A percentile compares a stretch with the other conserved stretches of the same genome.
Evolutionary conservation across 2,888 invertebrate species (phyloP).

Genomic region (Enchytraeus crypticus): DNA sequence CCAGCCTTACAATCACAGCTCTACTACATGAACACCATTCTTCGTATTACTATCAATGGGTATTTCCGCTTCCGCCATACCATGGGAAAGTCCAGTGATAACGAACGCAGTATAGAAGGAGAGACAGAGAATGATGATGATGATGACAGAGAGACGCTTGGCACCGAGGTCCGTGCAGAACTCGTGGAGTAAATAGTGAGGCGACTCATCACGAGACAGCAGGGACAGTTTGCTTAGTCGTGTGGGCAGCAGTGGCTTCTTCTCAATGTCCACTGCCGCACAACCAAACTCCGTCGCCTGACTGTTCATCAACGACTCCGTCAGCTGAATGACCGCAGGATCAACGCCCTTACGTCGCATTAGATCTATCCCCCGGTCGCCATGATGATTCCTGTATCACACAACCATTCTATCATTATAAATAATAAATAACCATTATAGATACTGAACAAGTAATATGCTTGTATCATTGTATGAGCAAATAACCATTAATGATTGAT

Average conservation of each 20-base stretch:
- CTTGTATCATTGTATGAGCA: not conserved
- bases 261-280: too few relatives aligned
- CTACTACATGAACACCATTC: too few relatives aligned
- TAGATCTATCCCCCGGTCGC: conserved; percentile 28
- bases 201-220: not conserved
- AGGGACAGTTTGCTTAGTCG: not conserved
- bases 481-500: too few relatives aligned
- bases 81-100: conserved; percentile 25
- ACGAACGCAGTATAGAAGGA: conserved; percentile 29
- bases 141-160: conserved; percentile 20
- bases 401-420: not conserved
- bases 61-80: conserved; percentile 9
- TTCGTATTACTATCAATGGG: conserved; percentile 10
- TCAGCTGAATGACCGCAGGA: conserved; percentile 16
- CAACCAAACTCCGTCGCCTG: conserved; percentile 6
- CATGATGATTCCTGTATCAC: conserved; percentile 29
- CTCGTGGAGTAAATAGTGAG: conserved; percentile 12
- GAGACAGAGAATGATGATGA: conserved; percentile 25
- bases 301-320: conserved; percentile 20
- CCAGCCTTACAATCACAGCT: too few relatives aligned
- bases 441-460: not conserved
- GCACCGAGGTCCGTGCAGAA: conserved; percentile 28
- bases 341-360: conserved; percentile 30
- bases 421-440: not conserved
- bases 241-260: not conserved